Evolutionary conservation across 2,113 vertebrate genomes (phyloP), one percentile per base, ranked within the genome.

Genomic region (Athene noctua): DNA sequence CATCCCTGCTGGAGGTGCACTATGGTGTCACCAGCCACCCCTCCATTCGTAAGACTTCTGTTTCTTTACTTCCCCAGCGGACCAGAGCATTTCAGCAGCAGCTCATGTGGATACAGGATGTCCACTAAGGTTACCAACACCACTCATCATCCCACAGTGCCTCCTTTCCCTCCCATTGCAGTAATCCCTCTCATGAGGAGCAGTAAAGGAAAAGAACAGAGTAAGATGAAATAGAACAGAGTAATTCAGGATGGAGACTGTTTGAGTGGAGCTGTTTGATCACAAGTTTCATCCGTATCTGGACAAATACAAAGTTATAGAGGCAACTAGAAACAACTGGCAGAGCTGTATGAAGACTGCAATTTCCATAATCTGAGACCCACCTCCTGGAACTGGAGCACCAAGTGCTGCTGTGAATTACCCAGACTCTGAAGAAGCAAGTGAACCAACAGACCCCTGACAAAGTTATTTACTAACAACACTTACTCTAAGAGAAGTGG

Each of bases 11-110:
- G 72, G 90, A 46, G 22, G 29, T 25, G 32, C 73, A 68, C 42
- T 63, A 15, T 23, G 12, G 36, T 59, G 25, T 68, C 74, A 68
- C 3, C 4, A 86, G 59, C 52, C 42, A 67, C 23, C 34, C 25
- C 58, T 59, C 27, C 42, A 13, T 19, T 55, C 63, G 2, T 13
- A 89, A 58, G 23, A 16, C 26, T 15, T 44, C 11, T 25, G 23
- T 44, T 51, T 15, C 17, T 67, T 70, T 29, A 26, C 62, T 58
- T 47, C 67, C 27, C n/a, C 44, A 66, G 46, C 0, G 0, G 13
- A 19, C 15, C 20, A 38, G 30, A 27, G n/a, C 32, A 36, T 78
- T 85, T 63, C 65, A 91, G 32, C 44, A 86, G 65, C 55, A 38
- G 40, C n/a, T 66, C 42, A 70, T 40, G 15, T 11, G 15, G 62